phyloP scores from a whole-genome alignment of 2,888 invertebrate genomes.

The Sarcophaga rosellei region DNA sequence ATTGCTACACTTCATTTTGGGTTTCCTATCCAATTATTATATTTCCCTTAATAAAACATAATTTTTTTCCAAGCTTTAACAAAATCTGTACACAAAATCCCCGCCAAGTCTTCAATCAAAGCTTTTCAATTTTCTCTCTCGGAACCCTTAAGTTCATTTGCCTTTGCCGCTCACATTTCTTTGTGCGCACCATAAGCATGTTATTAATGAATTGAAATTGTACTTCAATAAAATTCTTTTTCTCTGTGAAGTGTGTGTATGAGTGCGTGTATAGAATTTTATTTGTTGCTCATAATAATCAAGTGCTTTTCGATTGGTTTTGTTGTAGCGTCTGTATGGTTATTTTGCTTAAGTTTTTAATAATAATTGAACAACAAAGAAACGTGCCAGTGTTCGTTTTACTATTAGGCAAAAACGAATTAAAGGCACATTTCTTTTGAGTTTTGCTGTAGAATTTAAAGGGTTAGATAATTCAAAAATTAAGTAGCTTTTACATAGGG shows the following conservation, averaged over 20 bases:
- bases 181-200: not conserved
- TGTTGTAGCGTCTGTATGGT: slow-evolving; percentile 21
- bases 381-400: not conserved
- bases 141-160: not conserved
- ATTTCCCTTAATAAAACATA: no score
- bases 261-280: not conserved
- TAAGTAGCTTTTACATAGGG: no score
- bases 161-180: not conserved
- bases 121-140: not conserved
- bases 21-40: no score
- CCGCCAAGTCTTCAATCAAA: not conserved
- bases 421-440: no score
- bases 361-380: slow-evolving; percentile 7
- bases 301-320: slow-evolving; percentile 14
- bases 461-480: no score
- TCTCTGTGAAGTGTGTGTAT: not conserved
- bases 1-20: no score
- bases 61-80: no score
- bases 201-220: slow-evolving; percentile 37
- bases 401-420: no score
- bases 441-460: no score
- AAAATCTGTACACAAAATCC: no score
- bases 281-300: slow-evolving; percentile 5
- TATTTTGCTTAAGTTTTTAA: slow-evolving; percentile 21
- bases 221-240: not conserved